Conservation (phyloP, 1,140 invertebrate genomes). For the Drosophila kepulauana region DNA sequence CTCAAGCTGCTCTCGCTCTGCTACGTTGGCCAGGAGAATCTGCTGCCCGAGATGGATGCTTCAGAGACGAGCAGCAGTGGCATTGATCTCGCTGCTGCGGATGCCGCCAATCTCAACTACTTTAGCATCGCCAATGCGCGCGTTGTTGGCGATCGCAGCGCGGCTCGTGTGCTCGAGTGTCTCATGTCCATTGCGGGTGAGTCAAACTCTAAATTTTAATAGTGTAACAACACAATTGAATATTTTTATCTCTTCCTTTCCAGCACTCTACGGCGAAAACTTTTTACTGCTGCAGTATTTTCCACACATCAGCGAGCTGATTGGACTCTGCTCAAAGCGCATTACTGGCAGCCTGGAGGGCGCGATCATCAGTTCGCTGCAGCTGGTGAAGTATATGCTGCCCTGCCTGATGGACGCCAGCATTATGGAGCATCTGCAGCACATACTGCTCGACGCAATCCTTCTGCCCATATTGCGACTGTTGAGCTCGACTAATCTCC, state of each 20-base stretch:
- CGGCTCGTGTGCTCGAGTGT: constrained; percentile 94
- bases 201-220: constrained; percentile 60
- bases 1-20: constrained; percentile 97
- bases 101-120: constrained; percentile 85
- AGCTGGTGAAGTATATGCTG: constrained; percentile 92
- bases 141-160: constrained; percentile 92
- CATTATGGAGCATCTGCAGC: constrained; percentile 94
- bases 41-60: constrained; percentile 85
- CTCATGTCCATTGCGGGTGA: constrained; percentile 90
- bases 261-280: constrained; percentile 68
- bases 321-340: constrained; percentile 90
- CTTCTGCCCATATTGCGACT: constrained; percentile 91
- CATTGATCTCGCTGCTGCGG: constrained; percentile 32
- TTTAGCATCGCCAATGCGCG: constrained; percentile 87
- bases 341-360: constrained; percentile 94
- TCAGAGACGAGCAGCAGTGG: constrained; percentile 34
- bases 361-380: constrained; percentile 93
- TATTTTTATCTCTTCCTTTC: neutral
- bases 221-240: neutral
- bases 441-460: constrained; percentile 91
- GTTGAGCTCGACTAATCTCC: constrained; percentile 89
- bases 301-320: constrained; percentile 94
- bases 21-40: constrained; percentile 94
- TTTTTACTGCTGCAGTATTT: constrained; percentile 97
- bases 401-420: constrained; percentile 93